Evolutionary conservation across 2,797 vertebrate genomes (phyloP).

Genomic region (Spheniscus humboldti): DNA sequence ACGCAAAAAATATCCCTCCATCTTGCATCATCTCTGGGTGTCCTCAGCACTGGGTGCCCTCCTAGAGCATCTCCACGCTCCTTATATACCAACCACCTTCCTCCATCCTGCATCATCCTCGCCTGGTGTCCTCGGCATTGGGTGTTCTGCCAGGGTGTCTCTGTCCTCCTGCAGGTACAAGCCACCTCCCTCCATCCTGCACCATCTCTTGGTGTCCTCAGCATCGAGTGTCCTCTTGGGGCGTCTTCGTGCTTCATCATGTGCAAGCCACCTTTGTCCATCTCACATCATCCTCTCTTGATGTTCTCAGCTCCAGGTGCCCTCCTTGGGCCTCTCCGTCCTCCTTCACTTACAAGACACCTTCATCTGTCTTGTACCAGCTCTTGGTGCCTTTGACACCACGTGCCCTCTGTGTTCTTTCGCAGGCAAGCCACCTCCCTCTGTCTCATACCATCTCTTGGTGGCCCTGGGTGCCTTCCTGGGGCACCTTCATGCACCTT

Average conservation of each 20-base stretch:
- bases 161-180: background rate
- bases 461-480: background rate
- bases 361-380: background rate
- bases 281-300: background rate
- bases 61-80: background rate
- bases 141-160: background rate
- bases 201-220: background rate
- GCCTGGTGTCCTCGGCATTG: background rate
- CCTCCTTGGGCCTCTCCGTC: background rate
- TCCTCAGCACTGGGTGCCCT: background rate
- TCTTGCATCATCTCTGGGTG: background rate
- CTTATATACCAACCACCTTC: background rate
- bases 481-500: background rate
- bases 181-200: background rate
- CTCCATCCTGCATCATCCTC: background rate
- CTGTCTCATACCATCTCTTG: background rate
- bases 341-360: background rate
- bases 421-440: background rate
- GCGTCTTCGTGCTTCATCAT: background rate
- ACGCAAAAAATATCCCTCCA: fast-evolving
- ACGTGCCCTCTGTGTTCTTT: background rate
- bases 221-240: background rate
- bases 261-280: background rate
- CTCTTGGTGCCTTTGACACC: background rate
- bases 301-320: background rate